Evolutionary conservation across 2,797 vertebrate genomes (phyloP), one percentile per base, ranked within the genome.

Genomic region (Gobionotothen gibberifrons): DNA sequence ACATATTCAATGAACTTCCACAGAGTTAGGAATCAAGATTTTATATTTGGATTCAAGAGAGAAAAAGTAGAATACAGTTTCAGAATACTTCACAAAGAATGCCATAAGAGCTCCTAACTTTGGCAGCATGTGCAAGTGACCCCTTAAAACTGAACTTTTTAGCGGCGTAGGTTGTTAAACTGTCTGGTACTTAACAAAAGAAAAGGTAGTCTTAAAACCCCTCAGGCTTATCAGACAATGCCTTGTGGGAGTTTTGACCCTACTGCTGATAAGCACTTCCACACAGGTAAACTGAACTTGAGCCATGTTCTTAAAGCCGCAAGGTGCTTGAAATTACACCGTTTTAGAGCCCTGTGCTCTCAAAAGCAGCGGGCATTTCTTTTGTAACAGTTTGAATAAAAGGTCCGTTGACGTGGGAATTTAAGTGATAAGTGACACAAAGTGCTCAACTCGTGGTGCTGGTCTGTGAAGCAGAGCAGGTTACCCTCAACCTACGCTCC

Each of bases 401-500:
- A 69, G 74, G 72, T 76, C 49, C 55, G 75, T 17, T 83, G 70
- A 86, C 12, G 58, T 26, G 11, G 78, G 71, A 73, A 79, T 86
- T 82, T 79, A 78, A 83, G 79, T 72, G 88, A 86, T 78, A 84
- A 83, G 84, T 76, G 79, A 83, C 69, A 85, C 53, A 8, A 56
- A 80, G 76, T 61, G 76, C 42, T 62, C 79, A 75, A 72, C 82
- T 76, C 43, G 40, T 69, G 63, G 58, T 74, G 78, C 60, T 70
- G 55, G 78, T 62, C 73, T 77, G 67, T 55, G 69, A 79, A 66
- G 56, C 79, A 63, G 72, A 73, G 75, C 66, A 68, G 76, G 83
- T 77, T 76, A 80, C 69, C 77, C 78, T 79, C 78, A 43, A 72
- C 86, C 78, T 26, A 83, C 79, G 32, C 62, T 40, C 1, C 61